phyloP scores from a whole-genome alignment of 2,797 vertebrate species.

The Xenentodon cancila region DNA sequence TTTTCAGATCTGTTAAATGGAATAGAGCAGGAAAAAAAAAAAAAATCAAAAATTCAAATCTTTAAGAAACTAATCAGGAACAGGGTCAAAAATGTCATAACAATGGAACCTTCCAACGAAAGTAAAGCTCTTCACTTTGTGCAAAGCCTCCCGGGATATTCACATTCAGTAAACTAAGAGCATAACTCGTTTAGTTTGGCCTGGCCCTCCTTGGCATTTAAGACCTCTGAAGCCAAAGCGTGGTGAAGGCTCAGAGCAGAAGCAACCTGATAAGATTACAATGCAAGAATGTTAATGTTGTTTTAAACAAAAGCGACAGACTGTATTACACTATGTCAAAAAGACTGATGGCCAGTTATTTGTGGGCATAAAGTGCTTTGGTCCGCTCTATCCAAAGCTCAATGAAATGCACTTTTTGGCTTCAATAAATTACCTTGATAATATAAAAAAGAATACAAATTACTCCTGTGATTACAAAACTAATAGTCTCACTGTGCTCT shows the following conservation, averaged over 20 bases:
- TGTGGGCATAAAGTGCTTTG: constrained; percentile 43
- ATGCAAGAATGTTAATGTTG: constrained; percentile 47
- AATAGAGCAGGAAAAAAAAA: constrained; percentile 32
- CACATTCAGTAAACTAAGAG: constrained; percentile 67
- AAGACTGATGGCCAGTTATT: constrained; percentile 59
- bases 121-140: constrained; percentile 68
- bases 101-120: constrained; percentile 72
- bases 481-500: constrained; percentile 20
- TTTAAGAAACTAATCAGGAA: constrained; percentile 74
- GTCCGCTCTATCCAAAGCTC: constrained; percentile 28
- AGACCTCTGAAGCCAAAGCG: constrained; percentile 44
- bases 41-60: constrained; percentile 58
- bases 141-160: constrained; percentile 57
- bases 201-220: constrained; percentile 53
- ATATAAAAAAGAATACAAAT: constrained; percentile 13
- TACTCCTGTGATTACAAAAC: constrained; percentile 19
- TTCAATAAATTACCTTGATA: constrained; percentile 9
- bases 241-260: constrained; percentile 52
- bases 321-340: constrained; percentile 45
- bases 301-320: constrained; percentile 49
- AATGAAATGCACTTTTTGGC: constrained; percentile 25
- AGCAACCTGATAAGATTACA: constrained; percentile 64
- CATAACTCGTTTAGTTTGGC: constrained; percentile 70
- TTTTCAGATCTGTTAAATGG: constrained; percentile 49
- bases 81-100: constrained; percentile 73